Conservation (phyloP, 2,113 vertebrate species). For the chimpanzee (Pan troglodytes) region DNA sequence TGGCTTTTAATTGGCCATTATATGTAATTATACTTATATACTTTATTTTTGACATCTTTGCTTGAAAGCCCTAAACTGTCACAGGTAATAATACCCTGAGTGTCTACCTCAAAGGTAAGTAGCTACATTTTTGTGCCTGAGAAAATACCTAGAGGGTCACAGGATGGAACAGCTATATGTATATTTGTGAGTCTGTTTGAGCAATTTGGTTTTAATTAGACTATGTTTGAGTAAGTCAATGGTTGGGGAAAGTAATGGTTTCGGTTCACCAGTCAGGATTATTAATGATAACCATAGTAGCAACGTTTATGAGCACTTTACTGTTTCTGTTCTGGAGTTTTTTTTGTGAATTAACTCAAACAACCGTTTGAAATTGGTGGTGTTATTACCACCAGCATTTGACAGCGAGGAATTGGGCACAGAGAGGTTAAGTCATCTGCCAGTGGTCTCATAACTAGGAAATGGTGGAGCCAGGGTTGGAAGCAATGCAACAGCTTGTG, state of each 20-base stretch:
- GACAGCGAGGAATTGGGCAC: neutral
- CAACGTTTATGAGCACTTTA: neutral
- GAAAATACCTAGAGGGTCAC: neutral
- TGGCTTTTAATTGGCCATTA: neutral
- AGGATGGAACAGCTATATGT: neutral
- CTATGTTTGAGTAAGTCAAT: neutral
- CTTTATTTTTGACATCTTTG: neutral
- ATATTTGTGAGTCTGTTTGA: neutral
- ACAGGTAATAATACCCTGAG: neutral
- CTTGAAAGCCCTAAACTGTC: neutral
- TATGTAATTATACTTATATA: neutral
- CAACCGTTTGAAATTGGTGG: neutral
- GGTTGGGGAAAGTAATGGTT: neutral
- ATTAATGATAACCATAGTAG: neutral
- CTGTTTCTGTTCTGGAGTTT: neutral
- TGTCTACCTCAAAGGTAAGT: neutral
- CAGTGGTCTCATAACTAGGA: neutral
- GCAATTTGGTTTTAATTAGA: neutral
- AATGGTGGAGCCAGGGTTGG: neutral
- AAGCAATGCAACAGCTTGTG: neutral
- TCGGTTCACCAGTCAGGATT: neutral
- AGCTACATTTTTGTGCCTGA: neutral
- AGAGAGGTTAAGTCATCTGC: neutral
- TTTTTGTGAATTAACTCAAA: neutral
- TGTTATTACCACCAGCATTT: neutral